phyloP scores from a whole-genome alignment of 2,888 invertebrate species.

The Phymatocera aterrima region DNA sequence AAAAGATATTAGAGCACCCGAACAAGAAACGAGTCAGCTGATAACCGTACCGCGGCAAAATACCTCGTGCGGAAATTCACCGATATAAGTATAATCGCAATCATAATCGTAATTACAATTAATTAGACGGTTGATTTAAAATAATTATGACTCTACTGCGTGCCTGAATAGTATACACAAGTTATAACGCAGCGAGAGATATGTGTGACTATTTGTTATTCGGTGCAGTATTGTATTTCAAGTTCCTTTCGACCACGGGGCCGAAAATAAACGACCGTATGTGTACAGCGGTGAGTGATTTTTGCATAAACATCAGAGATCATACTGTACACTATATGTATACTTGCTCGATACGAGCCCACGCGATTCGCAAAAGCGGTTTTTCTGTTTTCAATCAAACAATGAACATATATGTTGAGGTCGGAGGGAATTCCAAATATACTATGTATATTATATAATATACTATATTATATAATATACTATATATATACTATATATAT shows the following conservation, averaged over 20 bases:
- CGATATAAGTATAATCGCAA: neutral
- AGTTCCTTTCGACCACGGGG: neutral
- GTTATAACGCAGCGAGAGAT: no score
- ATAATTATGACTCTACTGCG: neutral
- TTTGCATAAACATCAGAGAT: neutral
- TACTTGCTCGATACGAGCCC: no score
- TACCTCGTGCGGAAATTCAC: neutral
- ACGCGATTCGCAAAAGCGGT: neutral
- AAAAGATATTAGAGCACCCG: no score
- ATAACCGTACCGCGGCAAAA: neutral
- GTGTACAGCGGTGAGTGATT: neutral
- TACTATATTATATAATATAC: no score
- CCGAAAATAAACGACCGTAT: constrained; percentile 3
- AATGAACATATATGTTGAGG: constrained; percentile 31
- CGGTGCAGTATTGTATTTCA: neutral
- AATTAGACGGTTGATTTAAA: constrained; percentile 26
- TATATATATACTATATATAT: no score
- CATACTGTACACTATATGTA: no score
- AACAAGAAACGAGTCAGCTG: neutral
- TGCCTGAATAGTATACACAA: neutral
- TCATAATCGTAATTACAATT: no score
- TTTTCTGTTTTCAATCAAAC: constrained; percentile 7
- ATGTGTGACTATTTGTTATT: neutral
- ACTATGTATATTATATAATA: no score
- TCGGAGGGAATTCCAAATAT: constrained; percentile 31